A percentile compares a stretch with the other conserved stretches of the same genome.
phyloP scores from a whole-genome alignment of 2,113 vertebrate species.

The Odontophorus gujanensis region DNA sequence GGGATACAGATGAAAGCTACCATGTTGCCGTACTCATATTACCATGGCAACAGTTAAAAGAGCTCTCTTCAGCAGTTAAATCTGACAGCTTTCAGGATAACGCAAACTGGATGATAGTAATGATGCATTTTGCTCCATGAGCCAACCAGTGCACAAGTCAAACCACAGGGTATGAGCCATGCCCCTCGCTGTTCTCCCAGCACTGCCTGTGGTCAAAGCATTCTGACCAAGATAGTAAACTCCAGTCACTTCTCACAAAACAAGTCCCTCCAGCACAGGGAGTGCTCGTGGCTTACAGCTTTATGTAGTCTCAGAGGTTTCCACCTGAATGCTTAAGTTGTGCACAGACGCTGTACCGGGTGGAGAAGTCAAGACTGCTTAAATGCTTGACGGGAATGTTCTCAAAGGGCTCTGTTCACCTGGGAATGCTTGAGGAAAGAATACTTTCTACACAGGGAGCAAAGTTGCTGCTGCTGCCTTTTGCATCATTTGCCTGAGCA shows the following conservation, averaged over 20 bases:
- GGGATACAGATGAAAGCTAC: conserved; percentile 52
- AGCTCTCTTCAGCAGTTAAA: conserved; percentile 67
- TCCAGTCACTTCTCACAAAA: neutral
- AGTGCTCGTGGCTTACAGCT: neutral
- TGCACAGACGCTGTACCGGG: neutral
- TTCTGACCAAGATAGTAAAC: neutral
- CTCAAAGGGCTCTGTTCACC: neutral
- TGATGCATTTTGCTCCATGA: conserved; percentile 27
- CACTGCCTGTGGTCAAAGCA: neutral
- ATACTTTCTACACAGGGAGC: neutral
- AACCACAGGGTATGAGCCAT: neutral
- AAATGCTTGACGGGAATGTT: neutral
- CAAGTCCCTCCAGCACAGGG: neutral
- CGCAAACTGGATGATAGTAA: conserved; percentile 49
- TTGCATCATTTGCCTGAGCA: neutral
- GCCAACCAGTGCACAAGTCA: conserved; percentile 21
- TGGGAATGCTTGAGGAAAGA: neutral
- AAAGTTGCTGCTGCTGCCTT: neutral
- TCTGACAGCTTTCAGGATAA: conserved; percentile 56
- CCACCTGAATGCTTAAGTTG: neutral
- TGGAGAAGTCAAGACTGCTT: neutral
- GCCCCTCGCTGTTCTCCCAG: neutral
- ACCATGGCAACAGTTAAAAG: conserved; percentile 71
- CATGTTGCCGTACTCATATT: conserved; percentile 31
- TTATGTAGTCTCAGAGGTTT: neutral